These are phyloP conservation scores for Brenthis hecate DNA, from an alignment of 2,888 invertebrate genomes.

Conservation along the genomic window DNA sequence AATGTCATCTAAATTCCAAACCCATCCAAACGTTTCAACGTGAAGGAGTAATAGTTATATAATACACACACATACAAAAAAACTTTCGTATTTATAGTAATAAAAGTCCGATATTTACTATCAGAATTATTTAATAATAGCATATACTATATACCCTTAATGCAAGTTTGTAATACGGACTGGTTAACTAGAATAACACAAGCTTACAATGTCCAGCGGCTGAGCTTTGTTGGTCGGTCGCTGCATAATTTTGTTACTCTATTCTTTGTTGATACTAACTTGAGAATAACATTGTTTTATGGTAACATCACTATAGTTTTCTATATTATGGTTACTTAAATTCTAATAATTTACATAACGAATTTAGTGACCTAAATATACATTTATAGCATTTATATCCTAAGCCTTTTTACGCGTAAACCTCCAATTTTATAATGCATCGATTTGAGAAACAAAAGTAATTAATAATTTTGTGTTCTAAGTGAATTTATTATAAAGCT, in stretches of 20 bases:
- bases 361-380: background rate
- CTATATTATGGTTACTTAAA: background rate
- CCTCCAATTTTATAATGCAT: too few relatives aligned
- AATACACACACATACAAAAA: too few relatives aligned
- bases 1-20: too few relatives aligned
- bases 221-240: conserved; percentile 52
- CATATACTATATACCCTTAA: conserved; percentile 58
- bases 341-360: background rate
- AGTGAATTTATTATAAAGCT: too few relatives aligned
- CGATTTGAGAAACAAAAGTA: too few relatives aligned
- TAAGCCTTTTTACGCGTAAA: background rate
- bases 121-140: conserved; percentile 31
- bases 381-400: background rate
- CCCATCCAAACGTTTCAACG: too few relatives aligned
- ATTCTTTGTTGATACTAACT: conserved; percentile 54
- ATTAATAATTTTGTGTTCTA: too few relatives aligned
- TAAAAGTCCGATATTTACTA: too few relatives aligned
- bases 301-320: background rate
- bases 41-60: too few relatives aligned
- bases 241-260: conserved; percentile 72
- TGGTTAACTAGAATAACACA: conserved; percentile 44
- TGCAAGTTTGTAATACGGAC: conserved; percentile 74
- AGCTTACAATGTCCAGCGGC: conserved; percentile 52
- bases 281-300: conserved; percentile 22
- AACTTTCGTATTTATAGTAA: too few relatives aligned